Conservation (phyloP, 92 coral and sea anemone genomes). For the Zoanthus solanderi region DNA sequence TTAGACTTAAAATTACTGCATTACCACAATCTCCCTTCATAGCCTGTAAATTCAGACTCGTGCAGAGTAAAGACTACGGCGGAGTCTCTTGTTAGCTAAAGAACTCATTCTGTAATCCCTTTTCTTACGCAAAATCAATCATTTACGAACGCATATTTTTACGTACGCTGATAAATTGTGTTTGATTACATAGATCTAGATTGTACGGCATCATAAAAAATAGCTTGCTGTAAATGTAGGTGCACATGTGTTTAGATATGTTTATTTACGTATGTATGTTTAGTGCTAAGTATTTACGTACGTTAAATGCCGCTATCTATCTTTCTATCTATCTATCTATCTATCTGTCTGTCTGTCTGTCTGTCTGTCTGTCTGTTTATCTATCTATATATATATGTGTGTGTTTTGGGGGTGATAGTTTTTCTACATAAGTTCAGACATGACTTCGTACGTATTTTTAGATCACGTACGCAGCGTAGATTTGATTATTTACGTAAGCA, state of each 20-base stretch:
- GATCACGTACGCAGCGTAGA: not conserved
- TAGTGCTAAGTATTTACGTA: not conserved
- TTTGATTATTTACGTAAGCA: too few species aligned
- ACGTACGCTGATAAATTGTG: not conserved
- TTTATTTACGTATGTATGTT: not conserved
- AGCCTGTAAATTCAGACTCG: too few species aligned
- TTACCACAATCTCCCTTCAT: too few species aligned
- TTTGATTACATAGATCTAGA: too few species aligned
- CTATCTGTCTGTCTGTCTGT: too few species aligned
- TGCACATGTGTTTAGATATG: not conserved
- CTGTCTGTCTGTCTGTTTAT: too few species aligned
- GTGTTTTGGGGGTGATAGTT: too few species aligned
- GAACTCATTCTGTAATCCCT: too few species aligned
- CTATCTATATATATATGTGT: not conserved
- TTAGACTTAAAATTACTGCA: too few species aligned
- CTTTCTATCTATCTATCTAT: too few species aligned
- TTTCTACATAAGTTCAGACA: not conserved
- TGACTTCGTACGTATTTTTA: not conserved
- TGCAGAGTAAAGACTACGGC: too few species aligned
- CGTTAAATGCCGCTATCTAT: not conserved
- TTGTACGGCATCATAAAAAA: not conserved
- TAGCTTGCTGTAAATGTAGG: not conserved
- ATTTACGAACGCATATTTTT: not conserved
- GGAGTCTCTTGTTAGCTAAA: too few species aligned
- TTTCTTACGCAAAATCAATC: not conserved